Percentiles rank a stretch among this genome's conserved stretches.
Evolutionary conservation across 2,113 vertebrate genomes (phyloP).

Genomic region (Genyomyrus donnyi): DNA sequence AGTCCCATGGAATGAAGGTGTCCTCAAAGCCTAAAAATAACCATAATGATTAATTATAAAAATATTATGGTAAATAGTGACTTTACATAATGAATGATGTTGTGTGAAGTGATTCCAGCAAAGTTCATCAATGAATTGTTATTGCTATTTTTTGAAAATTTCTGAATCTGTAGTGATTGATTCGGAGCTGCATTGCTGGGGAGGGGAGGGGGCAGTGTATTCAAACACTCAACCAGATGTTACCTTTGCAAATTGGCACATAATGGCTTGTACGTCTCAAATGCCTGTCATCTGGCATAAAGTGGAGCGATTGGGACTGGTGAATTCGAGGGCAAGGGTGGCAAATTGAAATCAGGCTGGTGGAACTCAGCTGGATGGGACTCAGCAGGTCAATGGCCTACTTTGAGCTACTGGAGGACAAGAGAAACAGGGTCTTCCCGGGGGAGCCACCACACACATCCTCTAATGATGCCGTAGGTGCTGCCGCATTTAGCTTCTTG

Average conservation of each 20-base stretch:
- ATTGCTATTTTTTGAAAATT: not conserved
- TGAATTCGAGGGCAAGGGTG: not conserved
- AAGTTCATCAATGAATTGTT: not conserved
- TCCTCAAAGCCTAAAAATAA: not conserved
- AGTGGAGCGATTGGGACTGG: not conserved
- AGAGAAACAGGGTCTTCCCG: slow-evolving; percentile 9
- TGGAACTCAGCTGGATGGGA: slow-evolving; percentile 7
- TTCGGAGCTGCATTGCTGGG: not conserved
- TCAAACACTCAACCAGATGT: not conserved
- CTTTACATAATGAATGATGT: not conserved
- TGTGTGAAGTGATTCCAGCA: not conserved
- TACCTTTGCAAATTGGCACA: not conserved
- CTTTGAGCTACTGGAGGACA: slow-evolving; percentile 23
- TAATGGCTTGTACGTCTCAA: not conserved
- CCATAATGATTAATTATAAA: not conserved
- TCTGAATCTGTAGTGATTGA: not conserved
- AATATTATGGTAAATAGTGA: not conserved
- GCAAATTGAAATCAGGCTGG: not conserved
- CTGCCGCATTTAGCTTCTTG: slow-evolving; percentile 38
- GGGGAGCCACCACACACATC: slow-evolving; percentile 32
- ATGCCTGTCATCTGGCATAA: not conserved
- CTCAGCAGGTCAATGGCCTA: slow-evolving; percentile 23
- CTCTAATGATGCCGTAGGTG: slow-evolving; percentile 41
- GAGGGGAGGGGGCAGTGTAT: not conserved
- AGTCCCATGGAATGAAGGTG: not conserved